Evolutionary conservation across 2,113 vertebrate species (phyloP).

Genomic region (Heterotilapia buettikoferi): DNA sequence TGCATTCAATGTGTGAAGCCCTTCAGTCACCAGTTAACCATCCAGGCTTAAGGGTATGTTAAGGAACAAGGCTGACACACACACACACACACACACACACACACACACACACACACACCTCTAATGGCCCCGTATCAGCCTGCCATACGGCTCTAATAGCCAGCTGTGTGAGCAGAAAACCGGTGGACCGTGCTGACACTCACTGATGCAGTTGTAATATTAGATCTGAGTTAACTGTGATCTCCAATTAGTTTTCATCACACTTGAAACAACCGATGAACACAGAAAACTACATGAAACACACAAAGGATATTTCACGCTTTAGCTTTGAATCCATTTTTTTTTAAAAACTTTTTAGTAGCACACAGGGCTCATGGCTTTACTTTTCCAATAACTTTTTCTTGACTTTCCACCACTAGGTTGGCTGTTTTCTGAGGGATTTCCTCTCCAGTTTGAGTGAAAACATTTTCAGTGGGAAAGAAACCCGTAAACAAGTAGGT

Average conservation of each 20-base stretch:
- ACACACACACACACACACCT: slow-evolving; percentile 20
- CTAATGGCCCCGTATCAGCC: slow-evolving; percentile 46
- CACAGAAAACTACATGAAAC: background rate
- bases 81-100: slow-evolving; percentile 10
- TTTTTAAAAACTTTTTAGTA: background rate
- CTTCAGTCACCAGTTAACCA: no score
- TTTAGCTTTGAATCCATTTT: background rate
- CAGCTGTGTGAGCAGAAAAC: slow-evolving; percentile 56
- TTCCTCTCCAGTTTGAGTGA: background rate
- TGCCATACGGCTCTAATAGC: slow-evolving; percentile 54
- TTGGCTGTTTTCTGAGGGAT: background rate
- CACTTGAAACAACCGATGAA: background rate
- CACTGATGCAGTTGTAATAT: slow-evolving; percentile 45
- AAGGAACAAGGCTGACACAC: no score
- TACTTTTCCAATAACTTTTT: background rate
- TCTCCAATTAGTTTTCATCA: slow-evolving; percentile 1
- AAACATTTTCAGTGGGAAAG: background rate
- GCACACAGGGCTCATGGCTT: background rate
- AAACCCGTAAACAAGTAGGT: background rate
- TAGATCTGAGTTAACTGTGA: slow-evolving; percentile 24
- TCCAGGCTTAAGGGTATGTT: no score
- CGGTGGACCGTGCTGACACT: slow-evolving; percentile 17
- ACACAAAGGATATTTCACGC: background rate
- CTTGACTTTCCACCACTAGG: background rate
- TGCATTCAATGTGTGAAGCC: no score